phyloP scores from a whole-genome alignment of 2,113 vertebrate species.

The Haemorhous mexicanus region DNA sequence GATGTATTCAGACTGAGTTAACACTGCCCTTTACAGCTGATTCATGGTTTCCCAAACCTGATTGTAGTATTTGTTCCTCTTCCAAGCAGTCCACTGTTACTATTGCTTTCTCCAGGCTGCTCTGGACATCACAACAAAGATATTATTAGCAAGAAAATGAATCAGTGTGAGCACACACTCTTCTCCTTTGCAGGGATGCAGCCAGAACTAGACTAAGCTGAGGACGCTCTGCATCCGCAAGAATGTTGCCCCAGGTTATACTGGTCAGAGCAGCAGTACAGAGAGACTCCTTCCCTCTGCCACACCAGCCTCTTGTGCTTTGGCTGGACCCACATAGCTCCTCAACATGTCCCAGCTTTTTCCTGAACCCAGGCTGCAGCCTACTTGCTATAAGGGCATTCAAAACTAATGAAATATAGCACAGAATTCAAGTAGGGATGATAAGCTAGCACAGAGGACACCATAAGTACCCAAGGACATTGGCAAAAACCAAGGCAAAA shows the following conservation, averaged over 20 bases:
- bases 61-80: background rate
- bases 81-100: constrained; percentile 28
- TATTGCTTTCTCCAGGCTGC: background rate
- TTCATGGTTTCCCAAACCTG: constrained; percentile 52
- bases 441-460: background rate
- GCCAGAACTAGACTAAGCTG: background rate
- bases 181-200: background rate
- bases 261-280: background rate
- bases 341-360: background rate
- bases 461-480: rapidly evolving
- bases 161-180: background rate
- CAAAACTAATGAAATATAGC: background rate
- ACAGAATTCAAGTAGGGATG: background rate
- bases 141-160: constrained; percentile 16
- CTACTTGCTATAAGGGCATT: background rate
- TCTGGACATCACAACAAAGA: constrained; percentile 27
- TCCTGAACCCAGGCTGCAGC: background rate
- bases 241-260: background rate
- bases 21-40: constrained; percentile 32
- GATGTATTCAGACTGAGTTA: constrained; percentile 7
- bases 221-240: background rate
- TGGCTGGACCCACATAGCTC: background rate
- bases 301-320: background rate
- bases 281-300: background rate
- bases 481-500: background rate